Evolutionary conservation across 1,140 invertebrate species (phyloP), one percentile per base, ranked within the genome.

Genomic region (Sinella curviseta): DNA sequence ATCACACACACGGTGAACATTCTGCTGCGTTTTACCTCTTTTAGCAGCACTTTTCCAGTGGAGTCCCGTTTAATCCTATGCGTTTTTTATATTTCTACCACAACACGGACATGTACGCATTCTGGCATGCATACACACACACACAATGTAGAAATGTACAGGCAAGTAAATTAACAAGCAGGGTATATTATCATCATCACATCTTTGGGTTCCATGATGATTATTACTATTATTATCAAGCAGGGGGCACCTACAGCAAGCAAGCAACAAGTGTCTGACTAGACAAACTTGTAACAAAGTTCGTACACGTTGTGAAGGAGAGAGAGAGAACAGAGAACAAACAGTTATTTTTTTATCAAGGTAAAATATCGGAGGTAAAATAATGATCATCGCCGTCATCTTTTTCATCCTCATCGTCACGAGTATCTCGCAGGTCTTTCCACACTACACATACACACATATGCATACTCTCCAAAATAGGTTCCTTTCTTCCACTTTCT

Each of bases 321-420:
- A 8, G 8, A 12, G 20, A 48, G 39, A 60, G 57, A 4, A 17
- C n/a, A 4, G 39, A 48, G 39, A 60, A 60, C 14, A 60, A 60
- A 26, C 57, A 60, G 57, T 60, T n/a, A n/a, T n/a, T n/a, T n/a
- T 60, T 60, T 60, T 60, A 60, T 60, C 57, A 26, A n/a, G 57
- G 57, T 14, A n/a, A 12, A 48, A 48, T 12, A 60, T 60, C 57
- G 57, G 57, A 12, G 57, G 57, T n/a, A 60, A 60, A 60, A 60
- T 60, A 60, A 60, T 60, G 57, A 60, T 26, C 57, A 60, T 60
- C 57, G 24, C 24, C 4, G 20, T 48, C 39, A 48, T 48, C 20
- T 48, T 48, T 8, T 48, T 48, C 39, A 48, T 48, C 39, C 39
- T 48, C 39, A 48, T 20, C 39, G 39, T 48, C 8, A 48, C 20